Conservation (phyloP, 1,140 invertebrate genomes). For the Pissodes strobi region DNA sequence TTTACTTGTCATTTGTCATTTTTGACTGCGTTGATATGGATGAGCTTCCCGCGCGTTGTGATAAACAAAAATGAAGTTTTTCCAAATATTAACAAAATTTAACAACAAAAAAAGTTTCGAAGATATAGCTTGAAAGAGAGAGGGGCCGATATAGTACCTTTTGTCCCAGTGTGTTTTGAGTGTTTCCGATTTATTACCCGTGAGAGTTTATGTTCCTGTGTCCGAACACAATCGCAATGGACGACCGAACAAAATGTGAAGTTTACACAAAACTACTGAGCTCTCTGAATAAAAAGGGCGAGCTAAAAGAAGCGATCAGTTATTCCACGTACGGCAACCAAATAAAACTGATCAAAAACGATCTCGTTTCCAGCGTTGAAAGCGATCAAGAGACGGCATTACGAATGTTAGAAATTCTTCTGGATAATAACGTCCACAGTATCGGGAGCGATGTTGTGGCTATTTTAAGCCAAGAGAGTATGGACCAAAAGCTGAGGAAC, state of each 20-base stretch:
- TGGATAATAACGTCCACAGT: constrained; percentile 14
- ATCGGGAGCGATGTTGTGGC: constrained; percentile 13
- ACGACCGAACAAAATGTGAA: not conserved
- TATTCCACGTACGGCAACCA: not conserved
- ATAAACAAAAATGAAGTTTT: too few species aligned
- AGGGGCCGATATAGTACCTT: too few species aligned
- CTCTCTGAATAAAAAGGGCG: not conserved
- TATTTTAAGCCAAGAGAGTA: constrained; percentile 1
- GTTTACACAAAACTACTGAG: not conserved
- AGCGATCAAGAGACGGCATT: constrained; percentile 8
- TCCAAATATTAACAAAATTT: too few species aligned
- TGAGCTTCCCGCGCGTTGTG: too few species aligned
- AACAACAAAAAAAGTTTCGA: too few species aligned
- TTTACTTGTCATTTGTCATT: too few species aligned
- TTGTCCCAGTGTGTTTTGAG: too few species aligned
- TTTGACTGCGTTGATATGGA: too few species aligned
- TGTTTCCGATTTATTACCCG: too few species aligned
- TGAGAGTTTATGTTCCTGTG: too few species aligned
- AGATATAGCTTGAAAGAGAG: too few species aligned
- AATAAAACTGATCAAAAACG: constrained; percentile 10
- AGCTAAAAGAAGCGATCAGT: not conserved
- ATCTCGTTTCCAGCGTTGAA: constrained; percentile 7
- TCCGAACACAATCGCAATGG: not conserved
- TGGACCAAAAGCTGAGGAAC: constrained; percentile 3
- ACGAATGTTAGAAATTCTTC: constrained; percentile 14